These are phyloP conservation scores for Pemphigus obesinymphae DNA, from an alignment of 1,140 invertebrate genomes.

Conservation along the genomic window DNA sequence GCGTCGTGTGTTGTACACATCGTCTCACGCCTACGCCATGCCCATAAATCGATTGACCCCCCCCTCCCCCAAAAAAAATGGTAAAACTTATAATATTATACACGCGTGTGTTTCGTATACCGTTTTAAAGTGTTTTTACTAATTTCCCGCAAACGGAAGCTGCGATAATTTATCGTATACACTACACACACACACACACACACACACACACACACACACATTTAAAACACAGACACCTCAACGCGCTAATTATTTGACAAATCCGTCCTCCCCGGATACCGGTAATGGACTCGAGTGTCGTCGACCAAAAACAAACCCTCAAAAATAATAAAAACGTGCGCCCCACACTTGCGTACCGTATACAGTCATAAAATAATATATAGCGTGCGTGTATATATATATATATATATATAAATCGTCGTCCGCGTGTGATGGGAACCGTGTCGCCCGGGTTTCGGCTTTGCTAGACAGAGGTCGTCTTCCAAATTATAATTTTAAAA, in stretches of 20 bases:
- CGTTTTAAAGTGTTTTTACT: slow-evolving; percentile 37
- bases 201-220: background rate
- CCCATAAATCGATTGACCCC: slow-evolving; percentile 9
- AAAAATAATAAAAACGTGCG: background rate
- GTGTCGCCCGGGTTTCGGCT: background rate
- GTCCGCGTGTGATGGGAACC: background rate
- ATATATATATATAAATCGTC: background rate
- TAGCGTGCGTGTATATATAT: background rate
- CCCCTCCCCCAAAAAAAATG: too few relatives aligned
- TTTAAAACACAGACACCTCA: background rate
- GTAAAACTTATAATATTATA: background rate
- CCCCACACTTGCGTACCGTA: slow-evolving; percentile 20
- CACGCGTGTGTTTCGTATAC: background rate
- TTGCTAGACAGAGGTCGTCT: too few relatives aligned
- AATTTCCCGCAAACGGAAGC: slow-evolving; percentile 5
- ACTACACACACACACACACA: background rate
- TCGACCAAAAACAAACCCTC: background rate
- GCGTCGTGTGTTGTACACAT: background rate
- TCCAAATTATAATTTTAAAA: too few relatives aligned
- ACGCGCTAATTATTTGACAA: slow-evolving; percentile 32
- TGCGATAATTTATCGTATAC: slow-evolving; percentile 10
- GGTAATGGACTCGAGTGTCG: slow-evolving; percentile 32
- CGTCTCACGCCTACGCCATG: background rate
- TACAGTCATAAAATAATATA: too few relatives aligned
- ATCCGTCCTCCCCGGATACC: slow-evolving; percentile 36